Percentiles rank a stretch among this genome's conserved stretches.
These are phyloP conservation scores for Cuniculus paca DNA, from an alignment of 2,797 vertebrate species.

Conservation along the genomic window DNA sequence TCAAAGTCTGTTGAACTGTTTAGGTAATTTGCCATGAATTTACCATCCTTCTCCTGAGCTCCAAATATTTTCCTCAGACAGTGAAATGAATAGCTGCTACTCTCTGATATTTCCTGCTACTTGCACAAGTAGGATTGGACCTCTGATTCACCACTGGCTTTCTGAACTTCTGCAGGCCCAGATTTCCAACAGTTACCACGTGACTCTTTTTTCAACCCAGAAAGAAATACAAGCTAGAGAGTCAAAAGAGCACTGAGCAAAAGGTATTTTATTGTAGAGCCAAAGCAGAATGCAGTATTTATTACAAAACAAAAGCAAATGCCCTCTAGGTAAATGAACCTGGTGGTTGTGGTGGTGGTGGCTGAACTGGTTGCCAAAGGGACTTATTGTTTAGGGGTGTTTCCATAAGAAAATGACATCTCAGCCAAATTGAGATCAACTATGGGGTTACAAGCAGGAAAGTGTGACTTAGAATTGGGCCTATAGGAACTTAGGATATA, in stretches of 20 bases:
- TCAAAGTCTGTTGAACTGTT: background rate
- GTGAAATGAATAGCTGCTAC: background rate
- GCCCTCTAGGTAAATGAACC: background rate
- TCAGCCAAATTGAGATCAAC: background rate
- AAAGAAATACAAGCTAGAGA: background rate
- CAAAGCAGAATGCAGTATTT: background rate
- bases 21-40: background rate
- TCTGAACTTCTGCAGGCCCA: background rate
- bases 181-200: background rate
- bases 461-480: background rate
- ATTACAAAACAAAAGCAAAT: background rate
- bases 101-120: background rate
- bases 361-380: background rate
- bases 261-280: background rate
- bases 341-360: background rate
- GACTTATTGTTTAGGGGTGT: background rate
- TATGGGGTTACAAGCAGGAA: background rate
- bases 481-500: background rate
- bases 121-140: background rate
- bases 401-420: background rate
- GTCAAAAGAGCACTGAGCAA: background rate
- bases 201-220: background rate
- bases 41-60: background rate
- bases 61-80: background rate
- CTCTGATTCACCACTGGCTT: background rate